Evolutionary conservation across 2,888 invertebrate genomes (phyloP).

Genomic region (Sesamia inferens): DNA sequence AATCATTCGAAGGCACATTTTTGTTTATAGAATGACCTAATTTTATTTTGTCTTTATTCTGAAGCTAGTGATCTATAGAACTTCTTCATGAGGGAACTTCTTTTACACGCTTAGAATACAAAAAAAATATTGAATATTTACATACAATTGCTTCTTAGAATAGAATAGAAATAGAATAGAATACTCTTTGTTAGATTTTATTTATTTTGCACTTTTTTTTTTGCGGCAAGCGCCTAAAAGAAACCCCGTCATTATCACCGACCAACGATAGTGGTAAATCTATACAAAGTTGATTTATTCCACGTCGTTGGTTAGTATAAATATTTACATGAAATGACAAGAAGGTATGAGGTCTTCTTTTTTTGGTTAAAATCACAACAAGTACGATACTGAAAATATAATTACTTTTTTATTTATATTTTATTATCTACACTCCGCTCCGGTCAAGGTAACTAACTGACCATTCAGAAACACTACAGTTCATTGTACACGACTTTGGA

Average conservation of each 20-base stretch:
- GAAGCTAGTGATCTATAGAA: constrained; percentile 60
- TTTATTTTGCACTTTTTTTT: constrained; percentile 20
- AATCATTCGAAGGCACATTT: constrained; percentile 88
- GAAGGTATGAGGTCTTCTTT: constrained; percentile 80
- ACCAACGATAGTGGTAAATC: constrained; percentile 54
- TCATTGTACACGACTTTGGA: constrained; percentile 47
- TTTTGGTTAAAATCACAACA: constrained; percentile 89
- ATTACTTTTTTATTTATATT: constrained; percentile 70
- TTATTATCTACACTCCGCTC: constrained; percentile 79
- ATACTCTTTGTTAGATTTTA: constrained; percentile 1
- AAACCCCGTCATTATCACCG: constrained; percentile 42
- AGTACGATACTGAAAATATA: constrained; percentile 85
- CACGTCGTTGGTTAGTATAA: constrained; percentile 61
- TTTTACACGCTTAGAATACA: constrained; percentile 51
- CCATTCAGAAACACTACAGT: constrained; percentile 58
- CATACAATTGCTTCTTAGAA: constrained; percentile 23
- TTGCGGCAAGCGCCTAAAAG: constrained; percentile 50
- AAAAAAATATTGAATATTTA: constrained; percentile 35
- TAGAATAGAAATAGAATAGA: background rate
- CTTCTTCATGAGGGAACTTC: constrained; percentile 49
- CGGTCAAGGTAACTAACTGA: constrained; percentile 50
- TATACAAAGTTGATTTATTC: constrained; percentile 44
- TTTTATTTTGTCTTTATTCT: constrained; percentile 63
- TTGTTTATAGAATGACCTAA: constrained; percentile 84
- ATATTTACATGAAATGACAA: constrained; percentile 82